Evolutionary conservation across 1,140 invertebrate species (phyloP), one percentile per base, ranked within the genome.

Genomic region (Macrosteles quadrilineatus): DNA sequence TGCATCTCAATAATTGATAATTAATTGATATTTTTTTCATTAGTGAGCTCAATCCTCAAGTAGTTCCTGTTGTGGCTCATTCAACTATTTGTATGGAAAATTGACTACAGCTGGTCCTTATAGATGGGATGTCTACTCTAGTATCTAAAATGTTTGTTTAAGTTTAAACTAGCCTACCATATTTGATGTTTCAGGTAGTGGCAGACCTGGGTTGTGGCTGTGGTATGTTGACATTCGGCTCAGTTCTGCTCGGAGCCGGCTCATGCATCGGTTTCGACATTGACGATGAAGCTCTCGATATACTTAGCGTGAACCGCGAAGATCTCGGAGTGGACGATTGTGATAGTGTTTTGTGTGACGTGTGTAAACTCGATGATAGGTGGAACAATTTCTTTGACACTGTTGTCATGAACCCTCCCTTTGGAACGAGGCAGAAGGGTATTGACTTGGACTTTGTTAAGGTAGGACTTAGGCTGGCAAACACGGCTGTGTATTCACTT

Each of bases 361-460:
- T 93, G 36, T 71, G 59, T 29, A 73, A 69, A 57, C 2, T 72
- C 0, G 25, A 29, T 55, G 43, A 27, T 72, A 87, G 85, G 75
- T 91, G 87, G 81, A 77, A 87, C 62, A 90, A 91, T 74, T 80
- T 80, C n/a, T 96, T 98, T 83, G 95, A 99, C 79, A 95, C 93
- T 6, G 93, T 98, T 1, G 83, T 99, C 9, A 97, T 98, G 91
- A 99, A 99, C 87, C 97, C 97, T 23, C 97, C 98, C 19, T 99
- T 99, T 87, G 97, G 98, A 1, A 99, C 97, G 0, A 98, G 98
- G 81, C 97, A 97, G 83, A 81, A 85, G 73, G 95, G 96, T 19
- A 88, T 92, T 64, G 97, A 99, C 80, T 89, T 97, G 83, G 83
- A 87, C 67, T 99, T 99, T 83, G 81, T 99, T 9, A 83, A 91